These are phyloP conservation scores for Phymorhynchus buccinoides DNA, from an alignment of 1,140 invertebrate genomes.

Conservation along the genomic window DNA sequence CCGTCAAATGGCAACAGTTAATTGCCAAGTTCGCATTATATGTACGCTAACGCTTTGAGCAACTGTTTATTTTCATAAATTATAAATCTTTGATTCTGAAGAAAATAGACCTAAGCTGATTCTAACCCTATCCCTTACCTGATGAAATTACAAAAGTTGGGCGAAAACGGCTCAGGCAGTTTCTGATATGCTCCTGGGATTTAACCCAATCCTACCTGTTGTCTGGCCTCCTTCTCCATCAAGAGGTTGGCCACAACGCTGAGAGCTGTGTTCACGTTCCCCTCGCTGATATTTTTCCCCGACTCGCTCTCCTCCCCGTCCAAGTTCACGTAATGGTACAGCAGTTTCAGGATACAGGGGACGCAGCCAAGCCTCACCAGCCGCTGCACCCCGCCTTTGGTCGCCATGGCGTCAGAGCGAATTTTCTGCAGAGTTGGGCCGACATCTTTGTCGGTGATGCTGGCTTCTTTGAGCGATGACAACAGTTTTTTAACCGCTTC, in stretches of 20 bases:
- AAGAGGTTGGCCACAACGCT: conserved; percentile 31
- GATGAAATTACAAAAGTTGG: no score
- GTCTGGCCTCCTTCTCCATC: conserved; percentile 21
- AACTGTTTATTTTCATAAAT: no score
- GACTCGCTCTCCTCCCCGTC: neutral
- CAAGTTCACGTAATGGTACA: neutral
- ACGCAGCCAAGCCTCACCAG: conserved; percentile 22
- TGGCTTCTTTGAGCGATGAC: neutral
- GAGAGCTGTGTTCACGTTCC: conserved; percentile 10
- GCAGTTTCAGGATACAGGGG: conserved; percentile 18
- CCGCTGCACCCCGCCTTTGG: conserved; percentile 24
- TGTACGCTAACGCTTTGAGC: no score
- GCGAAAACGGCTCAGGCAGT: no score
- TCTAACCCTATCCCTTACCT: no score
- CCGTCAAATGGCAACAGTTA: no score
- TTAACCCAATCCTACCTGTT: conserved; percentile 15
- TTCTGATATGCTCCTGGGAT: no score
- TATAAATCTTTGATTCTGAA: no score
- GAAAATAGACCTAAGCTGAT: no score
- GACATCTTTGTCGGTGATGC: conserved; percentile 16
- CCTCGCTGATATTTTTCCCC: neutral
- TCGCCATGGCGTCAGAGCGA: conserved; percentile 18
- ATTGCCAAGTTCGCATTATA: no score
- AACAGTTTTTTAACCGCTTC: neutral
- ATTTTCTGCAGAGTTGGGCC: neutral